These are phyloP conservation scores for Spea hammondii DNA, from an alignment of 2,797 vertebrate genomes.

Conservation along the genomic window DNA sequence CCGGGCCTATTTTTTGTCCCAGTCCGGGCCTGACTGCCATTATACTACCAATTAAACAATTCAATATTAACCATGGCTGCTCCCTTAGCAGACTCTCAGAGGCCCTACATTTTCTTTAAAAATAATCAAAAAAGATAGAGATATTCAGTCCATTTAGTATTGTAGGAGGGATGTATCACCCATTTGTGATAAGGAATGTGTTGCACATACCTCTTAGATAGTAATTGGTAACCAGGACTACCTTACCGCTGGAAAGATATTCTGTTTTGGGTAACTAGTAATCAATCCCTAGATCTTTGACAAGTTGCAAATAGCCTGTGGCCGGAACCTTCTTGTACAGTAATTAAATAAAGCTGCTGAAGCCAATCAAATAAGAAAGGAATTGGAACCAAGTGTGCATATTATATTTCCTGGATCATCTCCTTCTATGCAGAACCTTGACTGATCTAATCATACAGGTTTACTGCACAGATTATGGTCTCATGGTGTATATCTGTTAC, in stretches of 20 bases:
- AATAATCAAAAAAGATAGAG: too few relatives aligned
- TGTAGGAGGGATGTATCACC: neutral
- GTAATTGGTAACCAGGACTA: conserved; percentile 47
- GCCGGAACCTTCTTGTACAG: conserved; percentile 45
- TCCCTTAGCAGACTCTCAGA: too few relatives aligned
- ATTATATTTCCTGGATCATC: conserved; percentile 28
- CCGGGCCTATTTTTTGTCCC: too few relatives aligned
- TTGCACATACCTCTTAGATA: conserved; percentile 28
- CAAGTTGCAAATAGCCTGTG: conserved; percentile 46
- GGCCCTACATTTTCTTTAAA: too few relatives aligned
- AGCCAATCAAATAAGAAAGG: conserved; percentile 7
- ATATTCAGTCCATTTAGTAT: neutral
- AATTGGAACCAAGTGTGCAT: conserved; percentile 10
- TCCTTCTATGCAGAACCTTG: conserved; percentile 23
- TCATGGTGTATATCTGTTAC: too few relatives aligned
- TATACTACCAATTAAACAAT: too few relatives aligned
- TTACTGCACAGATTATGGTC: neutral
- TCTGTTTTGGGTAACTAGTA: conserved; percentile 34
- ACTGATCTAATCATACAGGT: conserved; percentile 9
- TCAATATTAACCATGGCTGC: too few relatives aligned
- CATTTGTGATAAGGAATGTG: conserved; percentile 12
- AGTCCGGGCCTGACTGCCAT: too few relatives aligned
- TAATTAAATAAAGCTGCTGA: conserved; percentile 50
- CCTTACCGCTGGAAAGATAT: conserved; percentile 52
- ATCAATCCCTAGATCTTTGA: conserved; percentile 49